A percentile compares a stretch with the other conserved stretches of the same genome.
phyloP scores from a whole-genome alignment of 2,113 vertebrate genomes.

The Periophthalmus modestus region DNA sequence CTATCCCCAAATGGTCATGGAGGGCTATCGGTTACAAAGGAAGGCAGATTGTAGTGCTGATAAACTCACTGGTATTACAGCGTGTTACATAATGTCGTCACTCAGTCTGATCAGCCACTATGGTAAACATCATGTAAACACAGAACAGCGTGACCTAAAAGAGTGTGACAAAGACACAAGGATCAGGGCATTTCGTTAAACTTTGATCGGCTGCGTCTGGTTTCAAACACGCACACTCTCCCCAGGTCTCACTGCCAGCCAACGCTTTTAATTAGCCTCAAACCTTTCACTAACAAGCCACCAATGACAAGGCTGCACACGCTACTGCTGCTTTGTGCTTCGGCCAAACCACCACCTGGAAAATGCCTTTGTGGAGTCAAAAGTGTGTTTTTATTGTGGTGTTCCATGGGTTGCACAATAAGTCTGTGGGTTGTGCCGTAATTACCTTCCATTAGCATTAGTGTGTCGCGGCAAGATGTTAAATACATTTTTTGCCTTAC shows the following conservation, averaged over 20 bases:
- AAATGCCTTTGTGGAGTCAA: constrained; percentile 11
- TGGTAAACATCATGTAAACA: constrained; percentile 9
- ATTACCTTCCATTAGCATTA: too few species aligned
- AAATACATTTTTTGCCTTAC: too few species aligned
- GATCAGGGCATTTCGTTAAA: not conserved
- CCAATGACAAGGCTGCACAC: constrained; percentile 1
- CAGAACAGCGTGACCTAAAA: constrained; percentile 12
- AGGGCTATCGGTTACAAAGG: not conserved
- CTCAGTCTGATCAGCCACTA: not conserved
- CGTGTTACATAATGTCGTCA: not conserved
- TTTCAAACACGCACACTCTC: not conserved
- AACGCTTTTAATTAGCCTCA: constrained; percentile 27
- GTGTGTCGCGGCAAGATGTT: too few species aligned
- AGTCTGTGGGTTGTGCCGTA: too few species aligned
- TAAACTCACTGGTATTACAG: not conserved
- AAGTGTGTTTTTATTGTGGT: not conserved
- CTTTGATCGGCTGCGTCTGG: constrained; percentile 5
- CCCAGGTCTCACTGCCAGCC: constrained; percentile 15
- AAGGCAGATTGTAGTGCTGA: not conserved
- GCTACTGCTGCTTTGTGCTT: constrained; percentile 27
- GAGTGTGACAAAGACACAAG: not conserved
- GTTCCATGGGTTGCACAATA: too few species aligned
- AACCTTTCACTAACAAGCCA: constrained; percentile 29
- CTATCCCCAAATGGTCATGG: not conserved
- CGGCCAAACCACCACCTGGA: constrained; percentile 12